Evolutionary conservation across 2,888 invertebrate species (phyloP), one percentile per base, ranked within the genome.

Genomic region (Boloria euphrosyne): DNA sequence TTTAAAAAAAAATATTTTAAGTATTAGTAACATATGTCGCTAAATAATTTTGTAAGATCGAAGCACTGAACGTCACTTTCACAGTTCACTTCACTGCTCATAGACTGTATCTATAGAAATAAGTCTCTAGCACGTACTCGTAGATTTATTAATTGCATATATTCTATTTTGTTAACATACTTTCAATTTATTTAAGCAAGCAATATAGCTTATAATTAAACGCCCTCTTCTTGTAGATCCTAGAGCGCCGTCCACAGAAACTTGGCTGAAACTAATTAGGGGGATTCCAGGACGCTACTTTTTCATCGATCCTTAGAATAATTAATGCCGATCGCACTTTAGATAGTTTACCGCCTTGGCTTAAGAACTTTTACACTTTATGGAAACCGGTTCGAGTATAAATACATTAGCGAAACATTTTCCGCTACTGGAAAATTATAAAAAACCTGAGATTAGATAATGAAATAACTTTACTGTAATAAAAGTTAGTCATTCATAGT

Each of bases 201-300:
- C n/a, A 16, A 53, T 38, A 44, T 13, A 14, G 18, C 14, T 16
- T 55, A 44, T 55, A 55, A 44, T 44, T 44, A 18, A n/a, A 17
- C 14, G 13, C 6, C 31, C 31, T 7, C 7, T 38, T 16, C 18
- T 16, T 17, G 52, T 52, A 7, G 13, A 4, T 18, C 18, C 17
- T 38, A 7, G 2, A 38, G 27, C 54, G 46, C 31, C 13, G 59
- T 44, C 38, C 38, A 27, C 47, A 3, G 44, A 57, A 66, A 66
- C 58, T 65, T 61, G 22, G 16, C 10, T 14, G 10, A 66, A 63
- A 65, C 65, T 68, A 65, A 68, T 68, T 65, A 68, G 67, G 38
- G 61, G 49, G 57, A 65, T 27, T 53, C 61, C 67, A 17, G 38
- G 57, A 61, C 57, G 61, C 60, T 57, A 50, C 61, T 65, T 68